Evolutionary conservation across 2,113 vertebrate species (phyloP).

Genomic region (Varanus komodoensis): DNA sequence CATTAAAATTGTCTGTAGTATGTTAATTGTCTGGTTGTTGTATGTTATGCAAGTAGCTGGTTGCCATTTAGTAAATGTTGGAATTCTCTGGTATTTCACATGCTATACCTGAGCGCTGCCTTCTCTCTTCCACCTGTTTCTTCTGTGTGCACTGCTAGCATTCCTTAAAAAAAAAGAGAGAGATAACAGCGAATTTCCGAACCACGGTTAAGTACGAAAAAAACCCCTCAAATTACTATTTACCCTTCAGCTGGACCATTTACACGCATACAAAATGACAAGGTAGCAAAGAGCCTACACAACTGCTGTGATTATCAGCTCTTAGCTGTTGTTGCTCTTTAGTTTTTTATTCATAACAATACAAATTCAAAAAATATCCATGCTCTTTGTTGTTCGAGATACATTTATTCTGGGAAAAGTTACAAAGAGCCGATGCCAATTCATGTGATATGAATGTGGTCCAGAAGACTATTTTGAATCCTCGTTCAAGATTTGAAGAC

Average conservation of each 20-base stretch:
- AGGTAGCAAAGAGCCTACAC: conserved; percentile 30
- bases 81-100: neutral
- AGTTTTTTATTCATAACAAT: too few relatives aligned
- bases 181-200: neutral
- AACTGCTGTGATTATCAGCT: conserved; percentile 44
- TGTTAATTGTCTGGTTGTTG: too few relatives aligned
- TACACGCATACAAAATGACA: neutral
- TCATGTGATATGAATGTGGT: neutral
- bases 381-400: neutral
- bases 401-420: conserved; percentile 6
- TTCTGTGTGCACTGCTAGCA: neutral
- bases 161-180: too few relatives aligned
- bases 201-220: neutral
- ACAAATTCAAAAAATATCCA: too few relatives aligned
- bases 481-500: conserved; percentile 17
- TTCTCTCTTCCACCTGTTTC: neutral
- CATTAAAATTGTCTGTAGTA: too few relatives aligned
- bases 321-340: too few relatives aligned
- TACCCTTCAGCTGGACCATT: conserved; percentile 43
- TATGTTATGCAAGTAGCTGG: conserved; percentile 41
- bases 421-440: neutral
- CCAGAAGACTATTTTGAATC: conserved; percentile 5
- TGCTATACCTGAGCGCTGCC: conserved; percentile 11
- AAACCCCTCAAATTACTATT: conserved; percentile 30
- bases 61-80: conserved; percentile 48